Conservation (phyloP, 2,888 invertebrate genomes). For the Scaptodrosophila latifasciaeformis region DNA sequence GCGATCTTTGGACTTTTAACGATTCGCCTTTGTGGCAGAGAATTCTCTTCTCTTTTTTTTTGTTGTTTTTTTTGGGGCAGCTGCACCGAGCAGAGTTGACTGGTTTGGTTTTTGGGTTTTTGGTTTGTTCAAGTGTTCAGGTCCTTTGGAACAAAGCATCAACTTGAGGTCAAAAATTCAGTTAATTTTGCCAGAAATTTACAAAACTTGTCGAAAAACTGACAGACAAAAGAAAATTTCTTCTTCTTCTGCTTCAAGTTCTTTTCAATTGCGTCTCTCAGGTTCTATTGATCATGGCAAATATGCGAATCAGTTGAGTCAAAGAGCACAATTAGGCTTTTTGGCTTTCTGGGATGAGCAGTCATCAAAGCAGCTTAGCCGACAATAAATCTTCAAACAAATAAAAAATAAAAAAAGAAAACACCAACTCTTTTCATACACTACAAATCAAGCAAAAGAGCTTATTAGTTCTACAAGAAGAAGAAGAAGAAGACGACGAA, state of each 20-base stretch:
- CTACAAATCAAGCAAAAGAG: too few relatives aligned
- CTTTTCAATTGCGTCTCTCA: neutral
- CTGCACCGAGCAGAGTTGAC: too few relatives aligned
- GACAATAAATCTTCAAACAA: conserved; percentile 62
- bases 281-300: conserved; percentile 18
- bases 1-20: conserved; percentile 66
- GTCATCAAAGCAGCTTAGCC: conserved; percentile 59
- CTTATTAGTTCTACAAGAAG: too few relatives aligned
- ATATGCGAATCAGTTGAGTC: conserved; percentile 62
- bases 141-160: conserved; percentile 32
- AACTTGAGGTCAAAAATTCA: conserved; percentile 62
- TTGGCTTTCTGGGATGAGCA: conserved; percentile 6
- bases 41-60: conserved; percentile 21
- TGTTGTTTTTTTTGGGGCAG: conserved; percentile 4
- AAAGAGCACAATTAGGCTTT: conserved; percentile 58
- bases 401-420: too few relatives aligned
- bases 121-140: conserved; percentile 20
- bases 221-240: conserved; percentile 21
- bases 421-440: too few relatives aligned
- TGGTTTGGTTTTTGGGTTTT: conserved; percentile 28
- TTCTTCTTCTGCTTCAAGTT: conserved; percentile 2
- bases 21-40: conserved; percentile 51
- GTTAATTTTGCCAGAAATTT: conserved; percentile 64
- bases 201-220: conserved; percentile 63
- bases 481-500: too few relatives aligned